Conservation (phyloP, 2,888 invertebrate species). For the Matsumyia berberina region DNA sequence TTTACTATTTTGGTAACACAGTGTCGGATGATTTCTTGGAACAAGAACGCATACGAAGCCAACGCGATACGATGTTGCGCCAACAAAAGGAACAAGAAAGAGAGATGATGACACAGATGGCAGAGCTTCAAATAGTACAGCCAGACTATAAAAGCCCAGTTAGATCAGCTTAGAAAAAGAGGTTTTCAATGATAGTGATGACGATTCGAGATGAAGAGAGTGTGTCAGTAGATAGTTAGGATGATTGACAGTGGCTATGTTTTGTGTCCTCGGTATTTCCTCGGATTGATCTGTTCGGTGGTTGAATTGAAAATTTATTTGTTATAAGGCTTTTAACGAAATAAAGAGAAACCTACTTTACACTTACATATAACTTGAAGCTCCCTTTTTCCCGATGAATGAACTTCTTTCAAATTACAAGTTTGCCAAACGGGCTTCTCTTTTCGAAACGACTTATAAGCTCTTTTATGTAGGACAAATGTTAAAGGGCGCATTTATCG, state of each 20-base stretch:
- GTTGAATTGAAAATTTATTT: neutral
- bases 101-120: slow-evolving; percentile 35
- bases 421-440: too few relatives aligned
- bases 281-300: neutral
- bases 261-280: neutral
- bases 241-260: neutral
- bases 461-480: too few relatives aligned
- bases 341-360: neutral
- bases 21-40: slow-evolving; percentile 46
- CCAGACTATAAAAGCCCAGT: slow-evolving; percentile 37
- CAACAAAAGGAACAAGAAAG: slow-evolving; percentile 43
- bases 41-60: slow-evolving; percentile 39
- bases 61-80: slow-evolving; percentile 20
- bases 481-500: too few relatives aligned
- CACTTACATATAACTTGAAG: too few relatives aligned
- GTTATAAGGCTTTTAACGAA: slow-evolving; percentile 53
- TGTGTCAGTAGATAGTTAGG: neutral
- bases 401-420: too few relatives aligned
- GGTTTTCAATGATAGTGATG: neutral
- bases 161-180: slow-evolving; percentile 55
- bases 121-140: slow-evolving; percentile 11
- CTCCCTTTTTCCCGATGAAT: too few relatives aligned
- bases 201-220: neutral
- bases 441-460: too few relatives aligned
- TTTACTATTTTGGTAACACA: slow-evolving; percentile 4